Evolutionary conservation across 92 coral and sea anemone genomes (phyloP).

Genomic region (Parazoanthus atlanticus): DNA sequence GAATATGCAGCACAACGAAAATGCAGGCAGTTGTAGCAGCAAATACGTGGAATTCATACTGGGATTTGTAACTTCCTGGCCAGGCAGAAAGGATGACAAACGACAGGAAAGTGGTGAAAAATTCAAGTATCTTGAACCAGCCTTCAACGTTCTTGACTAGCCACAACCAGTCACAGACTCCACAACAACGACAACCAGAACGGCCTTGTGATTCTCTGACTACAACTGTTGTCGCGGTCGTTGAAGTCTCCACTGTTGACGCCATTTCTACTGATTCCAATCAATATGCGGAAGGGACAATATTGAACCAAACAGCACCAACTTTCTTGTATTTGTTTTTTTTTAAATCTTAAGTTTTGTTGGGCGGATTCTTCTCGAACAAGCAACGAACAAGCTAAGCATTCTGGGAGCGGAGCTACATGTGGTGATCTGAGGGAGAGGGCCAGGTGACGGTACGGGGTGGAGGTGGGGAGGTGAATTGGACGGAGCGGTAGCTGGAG

Average conservation of each 20-base stretch:
- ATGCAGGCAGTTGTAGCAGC: slow-evolving; percentile 84
- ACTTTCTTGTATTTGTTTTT: not conserved
- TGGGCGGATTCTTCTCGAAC: no score
- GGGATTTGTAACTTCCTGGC: slow-evolving; percentile 63
- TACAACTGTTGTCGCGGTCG: slow-evolving; percentile 46
- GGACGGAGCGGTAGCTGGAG: no score
- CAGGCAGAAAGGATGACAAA: slow-evolving; percentile 67
- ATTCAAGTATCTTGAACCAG: slow-evolving; percentile 71
- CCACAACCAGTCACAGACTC: slow-evolving; percentile 75
- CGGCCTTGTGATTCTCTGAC: slow-evolving; percentile 43
- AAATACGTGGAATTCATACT: slow-evolving; percentile 82
- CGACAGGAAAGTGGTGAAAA: slow-evolving; percentile 70
- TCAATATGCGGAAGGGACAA: not conserved
- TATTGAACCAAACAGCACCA: not conserved
- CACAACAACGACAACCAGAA: slow-evolving; percentile 50
- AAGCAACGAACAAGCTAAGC: no score
- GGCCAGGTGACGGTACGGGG: no score
- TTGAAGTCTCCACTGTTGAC: slow-evolving; percentile 31
- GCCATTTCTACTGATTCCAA: slow-evolving; percentile 17
- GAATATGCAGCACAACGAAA: slow-evolving; percentile 82
- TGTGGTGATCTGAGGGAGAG: no score
- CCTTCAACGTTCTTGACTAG: slow-evolving; percentile 81
- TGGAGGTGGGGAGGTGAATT: no score
- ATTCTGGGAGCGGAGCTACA: no score
- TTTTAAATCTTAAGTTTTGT: no score